A percentile compares a stretch with the other conserved stretches of the same genome.
Evolutionary conservation across 2,797 vertebrate species (phyloP).

Genomic region (Avahi laniger): DNA sequence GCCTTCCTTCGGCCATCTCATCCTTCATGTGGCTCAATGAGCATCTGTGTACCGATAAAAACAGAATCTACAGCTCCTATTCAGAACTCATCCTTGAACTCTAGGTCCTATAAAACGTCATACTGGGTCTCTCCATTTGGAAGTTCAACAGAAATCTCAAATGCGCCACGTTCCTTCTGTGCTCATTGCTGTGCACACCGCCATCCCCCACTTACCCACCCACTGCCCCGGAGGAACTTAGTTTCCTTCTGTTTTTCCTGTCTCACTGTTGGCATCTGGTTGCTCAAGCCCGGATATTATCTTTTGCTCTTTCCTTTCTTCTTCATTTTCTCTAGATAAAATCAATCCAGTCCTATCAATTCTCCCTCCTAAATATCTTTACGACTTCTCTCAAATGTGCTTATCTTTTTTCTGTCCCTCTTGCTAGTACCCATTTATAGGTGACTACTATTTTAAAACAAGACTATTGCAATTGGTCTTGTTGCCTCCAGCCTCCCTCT

Average conservation of each 20-base stretch:
- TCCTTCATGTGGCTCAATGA: not conserved
- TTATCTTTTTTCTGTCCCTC: not conserved
- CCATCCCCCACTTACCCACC: not conserved
- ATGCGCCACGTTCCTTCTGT: not conserved
- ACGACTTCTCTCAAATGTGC: not conserved
- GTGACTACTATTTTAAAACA: not conserved
- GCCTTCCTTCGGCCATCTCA: not conserved
- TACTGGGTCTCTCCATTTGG: not conserved
- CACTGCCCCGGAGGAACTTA: not conserved
- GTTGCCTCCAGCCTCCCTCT: not conserved
- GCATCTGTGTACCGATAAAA: not conserved
- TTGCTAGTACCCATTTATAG: not conserved
- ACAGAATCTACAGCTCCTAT: not conserved
- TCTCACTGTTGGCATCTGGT: not conserved
- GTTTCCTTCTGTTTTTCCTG: not conserved
- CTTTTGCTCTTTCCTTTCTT: not conserved
- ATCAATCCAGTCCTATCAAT: not conserved
- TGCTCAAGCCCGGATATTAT: not conserved
- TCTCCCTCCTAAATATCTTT: not conserved
- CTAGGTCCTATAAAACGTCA: not conserved
- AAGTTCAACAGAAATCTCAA: not conserved
- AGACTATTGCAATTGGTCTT: not conserved
- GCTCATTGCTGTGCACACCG: accelerated
- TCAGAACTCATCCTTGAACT: not conserved
- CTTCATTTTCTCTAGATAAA: not conserved